Percentiles rank a stretch among this genome's conserved stretches.
phyloP scores from a whole-genome alignment of 1,140 invertebrate genomes.

The Leptinotarsa undecemlineata region DNA sequence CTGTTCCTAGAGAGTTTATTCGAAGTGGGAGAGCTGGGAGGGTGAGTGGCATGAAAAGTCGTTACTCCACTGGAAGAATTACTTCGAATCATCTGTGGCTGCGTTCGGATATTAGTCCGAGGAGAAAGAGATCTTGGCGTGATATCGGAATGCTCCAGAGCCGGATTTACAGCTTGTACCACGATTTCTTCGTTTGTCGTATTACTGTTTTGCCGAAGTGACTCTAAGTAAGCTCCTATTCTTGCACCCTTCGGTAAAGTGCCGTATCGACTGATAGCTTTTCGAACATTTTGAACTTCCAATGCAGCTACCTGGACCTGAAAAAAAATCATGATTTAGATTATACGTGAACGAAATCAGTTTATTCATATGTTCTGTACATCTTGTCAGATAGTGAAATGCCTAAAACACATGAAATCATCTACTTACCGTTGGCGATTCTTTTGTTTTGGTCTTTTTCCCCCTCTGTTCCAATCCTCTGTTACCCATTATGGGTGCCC shows the following conservation, averaged over 20 bases:
- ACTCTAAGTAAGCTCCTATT: conserved; percentile 94
- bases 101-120: conserved; percentile 65
- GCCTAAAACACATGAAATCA: too few relatives aligned
- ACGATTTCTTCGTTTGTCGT: conserved; percentile 59
- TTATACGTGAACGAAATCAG: not conserved
- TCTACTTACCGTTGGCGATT: conserved; percentile 49
- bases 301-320: conserved; percentile 81
- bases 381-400: too few relatives aligned
- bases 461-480: conserved; percentile 57
- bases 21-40: conserved; percentile 62
- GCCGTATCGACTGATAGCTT: conserved; percentile 95
- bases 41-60: conserved; percentile 63
- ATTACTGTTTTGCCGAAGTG: conserved; percentile 78
- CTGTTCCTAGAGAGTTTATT: conserved; percentile 59
- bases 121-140: conserved; percentile 56
- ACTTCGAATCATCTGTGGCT: conserved; percentile 81
- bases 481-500: conserved; percentile 62
- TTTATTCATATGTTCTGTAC: not conserved
- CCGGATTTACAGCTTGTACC: conserved; percentile 47
- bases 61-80: conserved; percentile 82
- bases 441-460: conserved; percentile 63
- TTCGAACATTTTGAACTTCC: conserved; percentile 95
- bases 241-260: conserved; percentile 93
- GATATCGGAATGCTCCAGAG: conserved; percentile 46
- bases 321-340: conserved; percentile 26